These are phyloP conservation scores for Acyrthosiphon pisum DNA, from an alignment of 1,140 invertebrate genomes.

Conservation along the genomic window DNA sequence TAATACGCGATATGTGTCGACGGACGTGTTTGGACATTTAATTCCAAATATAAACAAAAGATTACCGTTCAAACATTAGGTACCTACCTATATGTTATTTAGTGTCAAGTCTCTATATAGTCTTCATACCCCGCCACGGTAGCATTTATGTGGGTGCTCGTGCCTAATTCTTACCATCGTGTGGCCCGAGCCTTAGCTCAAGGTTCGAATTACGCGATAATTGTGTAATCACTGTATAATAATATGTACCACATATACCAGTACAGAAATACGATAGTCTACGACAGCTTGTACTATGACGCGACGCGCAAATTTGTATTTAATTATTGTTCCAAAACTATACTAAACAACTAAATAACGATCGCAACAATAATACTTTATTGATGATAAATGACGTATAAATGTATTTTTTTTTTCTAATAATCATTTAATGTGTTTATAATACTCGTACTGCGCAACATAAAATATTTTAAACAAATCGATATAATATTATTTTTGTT, in stretches of 20 bases:
- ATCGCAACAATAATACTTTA: not conserved
- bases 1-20: not conserved
- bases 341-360: not conserved
- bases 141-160: constrained; percentile 11
- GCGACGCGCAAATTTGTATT: not conserved
- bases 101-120: not conserved
- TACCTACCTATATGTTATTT: not conserved
- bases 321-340: not conserved
- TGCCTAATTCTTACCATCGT: not conserved
- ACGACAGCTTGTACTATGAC: not conserved
- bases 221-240: not conserved
- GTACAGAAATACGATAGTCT: not conserved
- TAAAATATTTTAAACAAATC: not conserved
- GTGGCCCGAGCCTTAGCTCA: not conserved
- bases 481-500: not conserved
- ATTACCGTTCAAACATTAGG: not conserved
- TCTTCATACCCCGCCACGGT: not conserved
- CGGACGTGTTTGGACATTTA: not conserved
- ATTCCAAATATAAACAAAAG: not conserved
- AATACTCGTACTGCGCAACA: not conserved
- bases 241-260: not conserved
- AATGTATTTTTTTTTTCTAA: not conserved
- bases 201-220: constrained; percentile 22
- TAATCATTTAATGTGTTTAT: too few relatives aligned
- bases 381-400: not conserved